Base-by-base conservation (phyloP, 2,888 invertebrate genomes). In the Leucophenga maculata region DNA sequence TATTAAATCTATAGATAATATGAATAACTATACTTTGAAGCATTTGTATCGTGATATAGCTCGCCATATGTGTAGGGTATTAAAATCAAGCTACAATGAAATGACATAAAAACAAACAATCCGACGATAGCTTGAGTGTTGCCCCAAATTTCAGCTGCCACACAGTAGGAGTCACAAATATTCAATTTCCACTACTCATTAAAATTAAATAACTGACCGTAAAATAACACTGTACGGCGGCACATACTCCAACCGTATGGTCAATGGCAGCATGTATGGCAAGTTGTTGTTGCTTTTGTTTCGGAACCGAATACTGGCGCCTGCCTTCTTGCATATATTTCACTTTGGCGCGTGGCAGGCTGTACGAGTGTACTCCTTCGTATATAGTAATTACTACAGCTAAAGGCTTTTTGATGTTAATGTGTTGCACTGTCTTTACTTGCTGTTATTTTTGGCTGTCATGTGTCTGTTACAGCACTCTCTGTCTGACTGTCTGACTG, bases 111-210 rank as follows among this genome's bases (percentile, higher is more conserved):
- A 52, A 26, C 2, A 26, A 26, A 26, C 26, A 26, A 4, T 3
- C 26, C 26, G 26, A 26, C 26, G 26, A 4, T 26, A 26, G 26
- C 26, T 26, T 26, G 26, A 3, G 26, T 26, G 26, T 4, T 26
- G 26, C 26, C 26, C 26, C 26, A 26, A 26, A 3, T 26, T 26
- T 26, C 26, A 3, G 26, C 26, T 26, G 26, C 26, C 4, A 26
- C 26, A 26, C 26, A 26, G 73, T 67, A 66, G 70, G 71, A 72
- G 55, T 74, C 72, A 68, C 75, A 75, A 78, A 79, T 80, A 84
- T 85, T 85, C 85, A 82, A 83, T 85, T 83, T 80, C 69, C 77
- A 73, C 74, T 73, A 77, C 82, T 85, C 84, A 85, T 85, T 85
- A 84, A 84, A 83, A 82, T 84, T 81, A 82, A 85, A 85, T 84